Conservation (phyloP, 2,113 vertebrate species). For the Lophotis ruficrista region DNA sequence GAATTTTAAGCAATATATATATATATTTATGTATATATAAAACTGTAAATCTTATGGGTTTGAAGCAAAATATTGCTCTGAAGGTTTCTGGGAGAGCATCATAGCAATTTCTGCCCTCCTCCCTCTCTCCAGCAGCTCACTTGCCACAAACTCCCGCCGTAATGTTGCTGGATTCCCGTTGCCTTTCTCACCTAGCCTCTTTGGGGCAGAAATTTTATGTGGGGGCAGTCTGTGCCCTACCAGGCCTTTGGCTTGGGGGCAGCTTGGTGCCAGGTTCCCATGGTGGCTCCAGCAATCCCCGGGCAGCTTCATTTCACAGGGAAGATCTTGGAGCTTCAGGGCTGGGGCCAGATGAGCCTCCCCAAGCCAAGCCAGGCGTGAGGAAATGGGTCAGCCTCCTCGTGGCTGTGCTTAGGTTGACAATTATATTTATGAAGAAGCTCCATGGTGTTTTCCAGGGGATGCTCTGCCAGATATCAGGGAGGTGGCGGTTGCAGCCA, state of each 20-base stretch:
- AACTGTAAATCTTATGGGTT: neutral
- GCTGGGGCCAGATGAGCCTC: neutral
- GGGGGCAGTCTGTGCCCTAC: neutral
- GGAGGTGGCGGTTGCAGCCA: neutral
- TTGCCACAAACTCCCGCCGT: neutral
- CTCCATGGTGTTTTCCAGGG: neutral
- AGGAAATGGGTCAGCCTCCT: fast-evolving
- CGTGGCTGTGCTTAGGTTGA: neutral
- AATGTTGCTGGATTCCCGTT: neutral
- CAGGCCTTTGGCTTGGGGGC: neutral
- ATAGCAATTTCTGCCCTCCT: neutral
- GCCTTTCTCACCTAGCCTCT: neutral
- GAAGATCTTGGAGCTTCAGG: neutral
- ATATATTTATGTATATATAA: no score
- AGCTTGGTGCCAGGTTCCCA: neutral
- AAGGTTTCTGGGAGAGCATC: neutral
- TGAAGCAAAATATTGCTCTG: neutral
- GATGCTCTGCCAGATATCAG: neutral
- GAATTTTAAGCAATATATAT: neutral
- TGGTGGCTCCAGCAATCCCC: neutral
- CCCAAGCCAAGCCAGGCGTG: neutral
- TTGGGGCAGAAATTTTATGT: neutral
- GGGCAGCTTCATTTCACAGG: neutral
- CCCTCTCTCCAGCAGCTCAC: neutral
- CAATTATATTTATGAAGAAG: neutral